Base-by-base conservation (phyloP, 2,888 invertebrate species). In the Amphipyra tragopoginis region DNA sequence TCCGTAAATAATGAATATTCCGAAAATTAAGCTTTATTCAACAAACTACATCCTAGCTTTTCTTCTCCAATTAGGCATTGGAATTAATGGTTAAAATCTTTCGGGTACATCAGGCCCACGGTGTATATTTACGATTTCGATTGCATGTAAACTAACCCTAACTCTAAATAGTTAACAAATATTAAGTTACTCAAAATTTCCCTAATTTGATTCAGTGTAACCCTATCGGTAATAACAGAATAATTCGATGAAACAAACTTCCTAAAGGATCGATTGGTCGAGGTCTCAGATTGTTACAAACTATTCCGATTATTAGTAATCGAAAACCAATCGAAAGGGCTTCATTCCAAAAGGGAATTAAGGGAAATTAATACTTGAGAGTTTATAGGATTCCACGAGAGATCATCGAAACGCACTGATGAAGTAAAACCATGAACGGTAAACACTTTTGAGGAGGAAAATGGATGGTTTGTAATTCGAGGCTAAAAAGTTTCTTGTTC, bases 301-400 rank as follows among this genome's bases (percentile, higher is more conserved):
- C 86, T 85, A 84, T 85, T 83, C 74, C 74, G 79, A 82, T 85
- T 82, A 81, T 78, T 74, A 74, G 72, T 80, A 79, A 83, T 82
- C 75, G 79, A 77, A 77, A 77, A 79, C 76, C 74, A 72, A 79
- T 82, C 71, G 58, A 75, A 65, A 74, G 69, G 74, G 75, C 49
- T 72, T 47, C 53, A 61, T 69, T 53, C 53, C 49, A 58, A 65
- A 62, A 70, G 61, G 56, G 52, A 72, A 67, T 72, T 72, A 70
- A 49, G 57, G 54, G 33, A 58, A 72, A 77, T 72, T 42, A 64
- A 74, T 72, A 65, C 65, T 72, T 56, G 48, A 52, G 51, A 65
- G 59, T 68, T 74, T 47, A 67, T 67, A 38, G 51, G 44, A 47
- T 33, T 65, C 39, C n/a, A 7, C 64, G 44, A 38, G 43, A 66